A percentile compares a stretch with the other conserved stretches of the same genome.
Evolutionary conservation across 2,797 vertebrate species (phyloP).

Genomic region (Xenentodon cancila): DNA sequence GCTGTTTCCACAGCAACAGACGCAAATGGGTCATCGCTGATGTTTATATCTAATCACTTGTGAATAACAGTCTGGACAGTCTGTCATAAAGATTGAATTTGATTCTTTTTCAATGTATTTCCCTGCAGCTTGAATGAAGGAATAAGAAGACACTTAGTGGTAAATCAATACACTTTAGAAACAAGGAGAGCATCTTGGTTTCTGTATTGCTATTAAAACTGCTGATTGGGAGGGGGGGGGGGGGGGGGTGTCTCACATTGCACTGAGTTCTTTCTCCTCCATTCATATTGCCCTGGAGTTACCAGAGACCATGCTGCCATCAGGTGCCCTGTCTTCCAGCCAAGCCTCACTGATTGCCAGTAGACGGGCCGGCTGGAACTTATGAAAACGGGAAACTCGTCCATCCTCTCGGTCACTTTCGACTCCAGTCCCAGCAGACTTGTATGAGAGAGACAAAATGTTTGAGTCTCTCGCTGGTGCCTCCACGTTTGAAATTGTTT

Average conservation of each 20-base stretch:
- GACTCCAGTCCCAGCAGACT: conserved; percentile 24
- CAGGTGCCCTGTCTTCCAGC: conserved; percentile 72
- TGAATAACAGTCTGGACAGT: conserved; percentile 38
- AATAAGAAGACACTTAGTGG: conserved; percentile 30
- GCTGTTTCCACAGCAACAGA: too few relatives aligned
- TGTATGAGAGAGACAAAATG: conserved; percentile 24
- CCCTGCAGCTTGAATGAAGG: conserved; percentile 36
- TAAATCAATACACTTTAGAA: conserved; percentile 29
- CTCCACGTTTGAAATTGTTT: conserved; percentile 16
- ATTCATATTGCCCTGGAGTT: conserved; percentile 61
- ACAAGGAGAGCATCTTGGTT: conserved; percentile 41
- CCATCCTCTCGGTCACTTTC: conserved; percentile 52
- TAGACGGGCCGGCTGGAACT: conserved; percentile 52
- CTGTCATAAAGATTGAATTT: conserved; percentile 10
- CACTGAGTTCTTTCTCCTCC: conserved; percentile 37
- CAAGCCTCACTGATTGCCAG: conserved; percentile 67
- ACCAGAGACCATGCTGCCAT: conserved; percentile 70
- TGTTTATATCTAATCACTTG: conserved; percentile 4
- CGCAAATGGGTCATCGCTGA: too few relatives aligned
- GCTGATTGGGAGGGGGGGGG: conserved; percentile 70
- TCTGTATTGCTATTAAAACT: conserved; percentile 55
- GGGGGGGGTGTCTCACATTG: conserved; percentile 36
- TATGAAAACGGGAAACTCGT: conserved; percentile 66
- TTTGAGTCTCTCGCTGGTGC: conserved; percentile 22
- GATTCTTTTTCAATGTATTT: conserved; percentile 13